These are phyloP conservation scores for Isotomurus palustris DNA, from an alignment of 2,888 invertebrate genomes.

Conservation along the genomic window DNA sequence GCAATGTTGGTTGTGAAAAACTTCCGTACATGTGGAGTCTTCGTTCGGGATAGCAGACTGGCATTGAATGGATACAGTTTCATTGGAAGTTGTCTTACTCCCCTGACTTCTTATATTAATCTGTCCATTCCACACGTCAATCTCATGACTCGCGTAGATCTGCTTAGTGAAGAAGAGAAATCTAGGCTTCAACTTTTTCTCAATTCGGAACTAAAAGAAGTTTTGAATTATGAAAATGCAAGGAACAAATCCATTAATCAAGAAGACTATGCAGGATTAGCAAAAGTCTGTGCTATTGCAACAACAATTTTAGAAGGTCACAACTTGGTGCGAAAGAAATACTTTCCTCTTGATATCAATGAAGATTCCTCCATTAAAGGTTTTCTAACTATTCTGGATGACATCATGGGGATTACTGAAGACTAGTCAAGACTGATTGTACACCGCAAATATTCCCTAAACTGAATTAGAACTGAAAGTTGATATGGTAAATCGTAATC, in stretches of 20 bases:
- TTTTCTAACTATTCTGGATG: conserved; percentile 32
- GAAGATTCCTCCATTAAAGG: conserved; percentile 32
- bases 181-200: conserved; percentile 37
- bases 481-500: too few relatives aligned
- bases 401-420: conserved; percentile 39
- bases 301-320: conserved; percentile 34
- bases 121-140: conserved; percentile 58
- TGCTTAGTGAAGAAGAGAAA: conserved; percentile 49
- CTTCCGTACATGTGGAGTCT: conserved; percentile 57
- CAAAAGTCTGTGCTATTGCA: conserved; percentile 28
- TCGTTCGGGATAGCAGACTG: conserved; percentile 57
- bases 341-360: conserved; percentile 30
- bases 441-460: too few relatives aligned
- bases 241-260: conserved; percentile 17
- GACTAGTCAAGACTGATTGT: too few relatives aligned
- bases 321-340: conserved; percentile 37
- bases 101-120: conserved; percentile 57
- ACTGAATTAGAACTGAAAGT: too few relatives aligned
- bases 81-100: conserved; percentile 56
- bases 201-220: conserved; percentile 39
- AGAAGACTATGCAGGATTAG: conserved; percentile 24
- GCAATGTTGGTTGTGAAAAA: conserved; percentile 53
- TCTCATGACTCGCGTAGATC: conserved; percentile 58
- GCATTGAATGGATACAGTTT: conserved; percentile 57
- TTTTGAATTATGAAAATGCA: conserved; percentile 36